phyloP scores from a whole-genome alignment of 2,113 vertebrate species.

The Oceanites oceanicus region DNA sequence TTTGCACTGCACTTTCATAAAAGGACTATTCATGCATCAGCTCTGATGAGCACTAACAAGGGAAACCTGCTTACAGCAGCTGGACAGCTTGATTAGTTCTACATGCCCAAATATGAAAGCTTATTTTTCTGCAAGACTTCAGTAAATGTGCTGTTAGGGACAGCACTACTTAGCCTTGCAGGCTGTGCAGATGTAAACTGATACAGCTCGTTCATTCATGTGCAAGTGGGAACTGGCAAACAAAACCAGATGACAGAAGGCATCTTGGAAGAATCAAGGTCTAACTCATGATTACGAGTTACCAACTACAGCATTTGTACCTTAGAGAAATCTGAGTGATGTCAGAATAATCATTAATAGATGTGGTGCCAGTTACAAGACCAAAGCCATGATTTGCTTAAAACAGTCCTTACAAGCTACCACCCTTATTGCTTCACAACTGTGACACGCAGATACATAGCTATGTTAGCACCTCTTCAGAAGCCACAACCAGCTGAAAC shows the following conservation, averaged over 20 bases:
- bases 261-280: background rate
- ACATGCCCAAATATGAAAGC: background rate
- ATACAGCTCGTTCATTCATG: background rate
- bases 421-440: background rate
- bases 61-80: slow-evolving; percentile 9
- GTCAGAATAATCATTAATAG: background rate
- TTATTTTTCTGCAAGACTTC: background rate
- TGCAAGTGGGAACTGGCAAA: background rate
- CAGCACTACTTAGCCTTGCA: background rate
- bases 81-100: background rate
- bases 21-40: background rate
- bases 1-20: background rate
- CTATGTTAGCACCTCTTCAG: background rate
- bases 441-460: background rate
- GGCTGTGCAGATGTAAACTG: background rate
- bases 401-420: background rate
- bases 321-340: background rate
- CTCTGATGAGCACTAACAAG: slow-evolving; percentile 19
- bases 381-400: background rate
- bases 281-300: background rate
- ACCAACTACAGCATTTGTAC: background rate
- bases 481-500: background rate
- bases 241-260: background rate
- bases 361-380: background rate
- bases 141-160: background rate